A percentile compares a stretch with the other conserved stretches of the same genome.
Evolutionary conservation across 1,140 invertebrate genomes (phyloP).

Genomic region (Trichomalopsis sarcophagae): DNA sequence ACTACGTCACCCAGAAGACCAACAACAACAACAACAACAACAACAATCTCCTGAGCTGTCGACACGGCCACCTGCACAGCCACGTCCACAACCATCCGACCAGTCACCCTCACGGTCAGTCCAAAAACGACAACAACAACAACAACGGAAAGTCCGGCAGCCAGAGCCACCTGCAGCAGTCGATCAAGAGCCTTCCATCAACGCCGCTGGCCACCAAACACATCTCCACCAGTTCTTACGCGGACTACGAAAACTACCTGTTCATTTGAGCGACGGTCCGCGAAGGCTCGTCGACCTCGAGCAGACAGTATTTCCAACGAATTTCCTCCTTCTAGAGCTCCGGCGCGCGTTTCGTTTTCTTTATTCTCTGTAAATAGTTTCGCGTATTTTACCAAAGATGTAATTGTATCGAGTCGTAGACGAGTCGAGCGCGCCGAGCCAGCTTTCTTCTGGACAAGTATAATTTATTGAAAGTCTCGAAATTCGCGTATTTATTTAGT

Average conservation of each 20-base stretch:
- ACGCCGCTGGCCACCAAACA: conserved; percentile 71
- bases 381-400: neutral
- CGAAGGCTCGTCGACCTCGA: neutral
- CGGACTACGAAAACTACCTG: conserved; percentile 79
- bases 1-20: conserved; percentile 41
- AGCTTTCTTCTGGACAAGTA: neutral
- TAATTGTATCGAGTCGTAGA: neutral
- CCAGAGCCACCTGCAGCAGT: conserved; percentile 60
- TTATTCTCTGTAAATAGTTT: neutral
- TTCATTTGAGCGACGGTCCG: conserved; percentile 73
- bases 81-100: conserved; percentile 31
- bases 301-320: neutral
- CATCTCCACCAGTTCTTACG: conserved; percentile 70
- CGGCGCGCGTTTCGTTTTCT: neutral
- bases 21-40: conserved; percentile 15
- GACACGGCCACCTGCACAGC: conserved; percentile 28
- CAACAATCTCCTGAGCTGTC: conserved; percentile 22
- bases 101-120: neutral
- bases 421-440: neutral
- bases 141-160: conserved; percentile 50
- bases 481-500: neutral
- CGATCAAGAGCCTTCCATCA: conserved; percentile 71
- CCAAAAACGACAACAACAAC: conserved; percentile 53
- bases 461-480: neutral
- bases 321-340: neutral